phyloP scores from a whole-genome alignment of 2,888 invertebrate species.

The Nesidiocoris tenuis region DNA sequence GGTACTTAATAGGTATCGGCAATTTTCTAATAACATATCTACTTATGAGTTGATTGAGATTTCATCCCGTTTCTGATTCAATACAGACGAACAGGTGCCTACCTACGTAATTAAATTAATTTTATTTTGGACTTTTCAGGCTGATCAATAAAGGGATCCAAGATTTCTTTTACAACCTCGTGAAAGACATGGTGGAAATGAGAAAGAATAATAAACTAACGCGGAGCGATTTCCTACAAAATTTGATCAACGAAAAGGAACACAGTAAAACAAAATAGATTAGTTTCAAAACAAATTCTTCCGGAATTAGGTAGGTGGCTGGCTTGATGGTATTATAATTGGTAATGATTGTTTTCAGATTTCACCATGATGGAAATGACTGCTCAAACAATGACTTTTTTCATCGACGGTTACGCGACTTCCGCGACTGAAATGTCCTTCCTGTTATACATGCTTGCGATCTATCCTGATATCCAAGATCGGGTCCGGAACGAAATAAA shows the following conservation, averaged over 20 bases:
- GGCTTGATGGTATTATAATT: no score
- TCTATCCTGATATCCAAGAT: slow-evolving; percentile 24
- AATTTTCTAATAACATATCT: no score
- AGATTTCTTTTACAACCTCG: slow-evolving; percentile 14
- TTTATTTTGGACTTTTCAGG: neutral
- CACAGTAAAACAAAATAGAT: no score
- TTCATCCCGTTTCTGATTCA: no score
- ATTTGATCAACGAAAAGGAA: slow-evolving; percentile 12
- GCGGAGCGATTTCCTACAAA: slow-evolving; percentile 19
- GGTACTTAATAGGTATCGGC: no score
- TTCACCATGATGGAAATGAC: slow-evolving; percentile 22
- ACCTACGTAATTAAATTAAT: neutral
- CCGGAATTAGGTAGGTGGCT: no score
- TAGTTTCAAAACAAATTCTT: no score
- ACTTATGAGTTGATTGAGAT: no score
- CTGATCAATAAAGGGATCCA: neutral
- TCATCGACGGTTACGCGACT: slow-evolving; percentile 37
- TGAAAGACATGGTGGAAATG: neutral
- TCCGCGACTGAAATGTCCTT: slow-evolving; percentile 31
- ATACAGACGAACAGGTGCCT: no score
- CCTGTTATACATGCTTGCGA: slow-evolving; percentile 33
- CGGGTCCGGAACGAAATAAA: slow-evolving; percentile 29
- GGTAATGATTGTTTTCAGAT: no score
- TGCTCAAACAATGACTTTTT: slow-evolving; percentile 24
- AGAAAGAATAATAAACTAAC: slow-evolving; percentile 1